Evolutionary conservation across 2,113 vertebrate species (phyloP), one percentile per base, ranked within the genome.

Genomic region (Upupa epops): DNA sequence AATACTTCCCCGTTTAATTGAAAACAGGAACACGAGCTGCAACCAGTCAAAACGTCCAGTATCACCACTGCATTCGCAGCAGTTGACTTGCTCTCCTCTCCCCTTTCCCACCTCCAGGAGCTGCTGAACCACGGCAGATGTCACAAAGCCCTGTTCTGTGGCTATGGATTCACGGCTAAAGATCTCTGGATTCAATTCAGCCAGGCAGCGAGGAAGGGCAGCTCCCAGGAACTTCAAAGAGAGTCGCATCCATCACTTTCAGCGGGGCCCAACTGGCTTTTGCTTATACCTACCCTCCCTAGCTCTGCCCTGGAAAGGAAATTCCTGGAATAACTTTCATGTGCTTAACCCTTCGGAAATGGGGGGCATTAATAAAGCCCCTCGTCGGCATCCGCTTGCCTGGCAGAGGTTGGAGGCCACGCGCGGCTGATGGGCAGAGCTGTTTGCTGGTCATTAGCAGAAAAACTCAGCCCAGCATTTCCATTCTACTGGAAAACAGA

Each of bases 301-400:
- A 92, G 65, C 85, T 83, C 90, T 86, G 90, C 69, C 90, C 65
- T 68, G 80, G 52, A 95, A 95, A 95, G 92, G 96, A 96, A 95
- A 95, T 91, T 95, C 94, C 90, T 93, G 26, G 70, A 96, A 96
- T 96, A 95, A 93, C 94, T 96, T 90, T 86, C 86, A 69, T 75
- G 90, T 86, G 65, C 86, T 95, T 84, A 95, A 78, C 92, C 76
- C 90, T 83, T 94, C 36, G 83, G 94, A 94, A 95, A 94, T 83
- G 83, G 91, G 51, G 87, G 90, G 93, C 95, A 95, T 95, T 95
- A 94, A 89, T 68, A 83, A 89, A 95, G 65, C 54, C 66, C 63
- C 86, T 86, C 77, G 87, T 80, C 90, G 49, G 90, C 85, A 96
- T 94, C 92, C 80, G 93, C 83, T 58, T 18, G 80, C 88, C 79